phyloP scores from a whole-genome alignment of 1,140 invertebrate genomes.

The Trypoxylus dichotomus region DNA sequence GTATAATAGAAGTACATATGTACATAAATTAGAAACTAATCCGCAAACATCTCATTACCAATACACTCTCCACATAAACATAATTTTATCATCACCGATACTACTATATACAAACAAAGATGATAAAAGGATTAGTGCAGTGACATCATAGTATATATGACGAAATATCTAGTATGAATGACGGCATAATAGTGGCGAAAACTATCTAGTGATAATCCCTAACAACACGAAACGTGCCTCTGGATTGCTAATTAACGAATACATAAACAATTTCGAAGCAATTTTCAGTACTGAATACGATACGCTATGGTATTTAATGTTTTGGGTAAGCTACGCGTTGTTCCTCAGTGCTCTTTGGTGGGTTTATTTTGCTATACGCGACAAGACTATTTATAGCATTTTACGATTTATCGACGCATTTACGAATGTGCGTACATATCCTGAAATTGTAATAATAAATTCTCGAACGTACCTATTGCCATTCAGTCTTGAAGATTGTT shows the following conservation, averaged over 20 bases:
- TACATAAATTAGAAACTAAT: too few relatives aligned
- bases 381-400: neutral
- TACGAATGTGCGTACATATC: neutral
- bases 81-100: neutral
- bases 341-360: neutral
- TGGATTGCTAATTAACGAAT: neutral
- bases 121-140: neutral
- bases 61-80: neutral
- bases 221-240: too few relatives aligned
- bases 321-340: neutral
- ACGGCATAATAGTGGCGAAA: constrained; percentile 4
- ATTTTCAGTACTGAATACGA: neutral
- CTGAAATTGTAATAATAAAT: neutral
- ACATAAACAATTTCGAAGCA: neutral
- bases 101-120: neutral
- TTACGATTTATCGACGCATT: neutral
- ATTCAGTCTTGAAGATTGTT: too few relatives aligned
- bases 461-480: neutral
- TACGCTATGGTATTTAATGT: neutral
- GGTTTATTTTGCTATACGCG: neutral
- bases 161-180: neutral
- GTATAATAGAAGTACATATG: too few relatives aligned
- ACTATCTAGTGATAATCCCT: neutral
- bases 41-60: neutral
- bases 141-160: neutral